Percentiles rank a stretch among this genome's conserved stretches.
phyloP scores from a whole-genome alignment of 1,140 invertebrate species.

The Amyelois transitella region DNA sequence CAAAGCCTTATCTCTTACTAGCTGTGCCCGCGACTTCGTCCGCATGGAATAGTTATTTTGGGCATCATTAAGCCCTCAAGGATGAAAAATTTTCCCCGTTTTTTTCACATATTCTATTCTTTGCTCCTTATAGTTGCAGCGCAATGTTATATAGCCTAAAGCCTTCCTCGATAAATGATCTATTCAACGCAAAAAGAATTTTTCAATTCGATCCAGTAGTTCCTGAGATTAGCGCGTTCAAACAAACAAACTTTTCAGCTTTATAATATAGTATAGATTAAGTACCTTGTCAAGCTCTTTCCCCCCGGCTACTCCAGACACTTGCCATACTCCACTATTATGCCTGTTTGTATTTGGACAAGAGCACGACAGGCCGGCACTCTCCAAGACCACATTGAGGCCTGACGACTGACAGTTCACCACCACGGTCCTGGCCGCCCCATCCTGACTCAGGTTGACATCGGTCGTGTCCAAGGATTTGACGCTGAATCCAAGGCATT shows the following conservation, averaged over 20 bases:
- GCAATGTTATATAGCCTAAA: no score
- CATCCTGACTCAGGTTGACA: conserved; percentile 38
- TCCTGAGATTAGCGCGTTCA: no score
- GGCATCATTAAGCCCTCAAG: no score
- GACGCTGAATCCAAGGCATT: conserved; percentile 56
- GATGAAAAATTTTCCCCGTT: no score
- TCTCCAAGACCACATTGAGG: conserved; percentile 56
- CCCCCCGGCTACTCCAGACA: conserved; percentile 57
- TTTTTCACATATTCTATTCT: no score
- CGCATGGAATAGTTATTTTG: no score
- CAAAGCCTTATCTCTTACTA: no score
- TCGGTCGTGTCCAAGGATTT: conserved; percentile 45
- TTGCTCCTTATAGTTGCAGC: no score
- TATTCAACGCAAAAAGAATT: no score
- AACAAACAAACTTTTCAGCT: no score
- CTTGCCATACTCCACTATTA: conserved; percentile 62
- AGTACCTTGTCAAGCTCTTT: conserved; percentile 57
- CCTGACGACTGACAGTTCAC: conserved; percentile 63
- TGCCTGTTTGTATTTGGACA: conserved; percentile 45
- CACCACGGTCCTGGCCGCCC: conserved; percentile 34
- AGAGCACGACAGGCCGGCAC: conserved; percentile 37
- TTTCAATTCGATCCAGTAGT: neutral
- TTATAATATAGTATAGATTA: neutral
- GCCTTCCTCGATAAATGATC: no score
- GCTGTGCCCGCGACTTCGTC: no score